Evolutionary conservation across 2,113 vertebrate species (phyloP).

Genomic region (Prionailurus viverrinus): DNA sequence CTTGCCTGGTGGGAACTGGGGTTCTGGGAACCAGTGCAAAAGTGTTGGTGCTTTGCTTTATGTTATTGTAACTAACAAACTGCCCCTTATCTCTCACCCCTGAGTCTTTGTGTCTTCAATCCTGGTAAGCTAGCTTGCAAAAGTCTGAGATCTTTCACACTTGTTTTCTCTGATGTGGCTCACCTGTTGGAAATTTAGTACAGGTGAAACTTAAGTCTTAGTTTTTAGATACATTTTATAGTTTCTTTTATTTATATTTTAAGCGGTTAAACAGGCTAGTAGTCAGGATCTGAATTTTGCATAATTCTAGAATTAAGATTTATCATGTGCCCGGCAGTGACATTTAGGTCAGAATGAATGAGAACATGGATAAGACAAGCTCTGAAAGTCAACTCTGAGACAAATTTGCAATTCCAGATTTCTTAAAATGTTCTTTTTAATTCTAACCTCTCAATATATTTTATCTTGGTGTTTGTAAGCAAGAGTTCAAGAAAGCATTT

Average conservation of each 20-base stretch:
- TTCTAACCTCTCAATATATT: neutral
- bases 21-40: neutral
- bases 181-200: slow-evolving; percentile 53
- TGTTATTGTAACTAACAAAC: neutral
- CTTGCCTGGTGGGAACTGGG: neutral
- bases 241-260: slow-evolving; percentile 54
- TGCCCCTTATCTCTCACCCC: neutral
- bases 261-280: neutral
- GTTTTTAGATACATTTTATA: neutral
- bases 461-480: neutral
- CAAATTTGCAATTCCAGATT: slow-evolving; percentile 5
- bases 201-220: slow-evolving; percentile 23
- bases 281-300: slow-evolving; percentile 35
- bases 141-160: neutral
- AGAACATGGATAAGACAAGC: neutral
- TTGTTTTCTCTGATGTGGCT: neutral
- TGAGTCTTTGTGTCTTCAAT: neutral
- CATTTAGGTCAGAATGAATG: slow-evolving; percentile 16
- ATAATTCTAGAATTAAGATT: slow-evolving; percentile 49
- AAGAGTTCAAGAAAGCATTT: slow-evolving; percentile 46
- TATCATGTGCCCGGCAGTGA: neutral
- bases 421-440: neutral
- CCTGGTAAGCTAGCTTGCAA: neutral
- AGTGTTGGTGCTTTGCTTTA: neutral
- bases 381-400: neutral